Base-by-base conservation (phyloP, 2,888 invertebrate genomes). In the Tethea ocularis region DNA sequence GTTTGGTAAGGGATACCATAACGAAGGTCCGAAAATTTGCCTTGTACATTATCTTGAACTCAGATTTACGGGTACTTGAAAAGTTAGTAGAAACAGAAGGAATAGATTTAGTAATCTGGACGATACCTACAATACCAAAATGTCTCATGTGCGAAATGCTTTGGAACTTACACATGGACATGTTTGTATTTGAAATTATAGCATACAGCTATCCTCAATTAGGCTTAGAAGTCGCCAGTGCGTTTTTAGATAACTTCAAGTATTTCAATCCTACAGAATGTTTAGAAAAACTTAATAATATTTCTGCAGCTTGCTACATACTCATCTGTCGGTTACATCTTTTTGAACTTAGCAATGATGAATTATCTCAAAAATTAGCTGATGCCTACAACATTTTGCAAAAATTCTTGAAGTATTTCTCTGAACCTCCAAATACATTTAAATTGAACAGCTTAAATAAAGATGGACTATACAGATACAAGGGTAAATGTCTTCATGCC, bases 121-220 rank as follows among this genome's bases (percentile, higher is more conserved):
- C 88, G n/a, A 71, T 87, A 62, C 88, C 91, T 1, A 85, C 82
- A 23, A 75, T 92, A 59, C 80, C 89, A 26, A 82, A 84, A 72
- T 86, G 82, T 65, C 77, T 93, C 5, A 78, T 92, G 82, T 86
- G 88, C 71, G 91, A 91, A 74, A 69, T 92, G 60, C 73, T 92
- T 56, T 91, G 87, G 87, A 81, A 82, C 41, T 73, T 91, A 1
- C 71, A 83, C 52, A 85, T 92, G 83, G 84, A 87, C 7, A 64
- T 64, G 29, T 91, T 86, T 78, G 64, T 87, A 1, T 78, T 75
- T 67, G 91, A 92, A 82, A 73, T 86, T 56, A 83, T 92, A 61
- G 72, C 80, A 11, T 88, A 75, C 59, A 73, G 78, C 58, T 72
- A 80, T 65, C 91, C 92, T 5, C 75, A 78, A 53, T 64, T 93